A percentile compares a stretch with the other conserved stretches of the same genome.
These are phyloP conservation scores for Montipora capitata DNA, from an alignment of 92 coral and sea anemone genomes.

Conservation along the genomic window DNA sequence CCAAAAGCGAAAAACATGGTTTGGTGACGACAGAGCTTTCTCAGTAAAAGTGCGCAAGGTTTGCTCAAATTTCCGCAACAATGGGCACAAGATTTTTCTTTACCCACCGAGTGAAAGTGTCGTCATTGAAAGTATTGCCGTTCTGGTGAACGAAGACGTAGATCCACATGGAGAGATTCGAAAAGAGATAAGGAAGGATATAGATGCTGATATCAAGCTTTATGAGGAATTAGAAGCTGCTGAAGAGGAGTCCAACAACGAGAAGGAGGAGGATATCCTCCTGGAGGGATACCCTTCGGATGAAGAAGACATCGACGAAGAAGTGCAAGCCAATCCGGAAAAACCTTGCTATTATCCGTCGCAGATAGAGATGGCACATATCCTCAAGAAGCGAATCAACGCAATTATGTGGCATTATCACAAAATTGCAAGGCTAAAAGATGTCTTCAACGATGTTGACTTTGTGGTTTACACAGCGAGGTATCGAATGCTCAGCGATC, in stretches of 20 bases:
- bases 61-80: neutral
- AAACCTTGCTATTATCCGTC: slow-evolving; percentile 67
- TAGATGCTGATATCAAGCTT: neutral
- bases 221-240: neutral
- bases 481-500: slow-evolving; percentile 73
- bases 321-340: slow-evolving; percentile 30
- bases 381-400: slow-evolving; percentile 60
- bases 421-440: slow-evolving; percentile 37
- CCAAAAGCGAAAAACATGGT: slow-evolving; percentile 27
- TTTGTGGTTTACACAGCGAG: slow-evolving; percentile 68
- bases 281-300: slow-evolving; percentile 21
- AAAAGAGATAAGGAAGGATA: neutral
- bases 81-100: neutral
- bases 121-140: neutral
- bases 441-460: slow-evolving; percentile 57
- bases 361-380: slow-evolving; percentile 68
- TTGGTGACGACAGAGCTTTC: neutral
- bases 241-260: slow-evolving; percentile 9
- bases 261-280: neutral
- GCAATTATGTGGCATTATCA: slow-evolving; percentile 66
- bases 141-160: neutral
- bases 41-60: neutral
- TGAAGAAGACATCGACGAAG: slow-evolving; percentile 43
- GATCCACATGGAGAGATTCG: slow-evolving; percentile 39
- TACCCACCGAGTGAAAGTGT: slow-evolving; percentile 5